Conservation (phyloP, 2,888 invertebrate species). For the Lepas anatifera region DNA sequence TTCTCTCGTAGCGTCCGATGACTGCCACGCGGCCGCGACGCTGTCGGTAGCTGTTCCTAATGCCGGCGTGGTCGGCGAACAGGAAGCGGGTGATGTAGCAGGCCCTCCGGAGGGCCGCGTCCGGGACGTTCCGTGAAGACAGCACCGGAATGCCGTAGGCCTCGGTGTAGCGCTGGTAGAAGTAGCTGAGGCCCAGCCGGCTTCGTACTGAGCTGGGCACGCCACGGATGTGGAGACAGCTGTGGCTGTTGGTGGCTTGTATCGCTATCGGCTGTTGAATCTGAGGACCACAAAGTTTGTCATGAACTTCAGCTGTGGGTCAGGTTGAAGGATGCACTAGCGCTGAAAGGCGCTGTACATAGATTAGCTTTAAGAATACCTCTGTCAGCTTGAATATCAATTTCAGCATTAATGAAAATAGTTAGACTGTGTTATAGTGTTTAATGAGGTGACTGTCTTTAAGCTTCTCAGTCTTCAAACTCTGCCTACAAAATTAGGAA, state of each 20-base stretch:
- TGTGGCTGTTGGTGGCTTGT: neutral
- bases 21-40: conserved; percentile 1
- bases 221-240: neutral
- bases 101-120: conserved; percentile 12
- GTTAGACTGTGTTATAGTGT: too few relatives aligned
- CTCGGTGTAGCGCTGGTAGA: conserved; percentile 11
- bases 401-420: too few relatives aligned
- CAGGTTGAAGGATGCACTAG: too few relatives aligned
- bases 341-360: too few relatives aligned
- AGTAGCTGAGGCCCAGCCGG: neutral
- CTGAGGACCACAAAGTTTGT: neutral
- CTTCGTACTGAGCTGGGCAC: neutral
- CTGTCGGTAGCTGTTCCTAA: neutral
- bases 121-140: conserved; percentile 12
- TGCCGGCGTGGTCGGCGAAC: neutral
- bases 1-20: neutral
- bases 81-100: conserved; percentile 6
- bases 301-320: too few relatives aligned
- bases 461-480: too few relatives aligned
- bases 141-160: conserved; percentile 2
- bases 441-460: too few relatives aligned
- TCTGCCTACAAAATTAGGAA: too few relatives aligned
- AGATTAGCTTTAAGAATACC: too few relatives aligned
- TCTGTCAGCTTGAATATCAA: too few relatives aligned
- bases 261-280: neutral